A percentile compares a stretch with the other conserved stretches of the same genome.
Conservation (phyloP, 1,140 invertebrate genomes). For the Portunus trituberculatus region DNA sequence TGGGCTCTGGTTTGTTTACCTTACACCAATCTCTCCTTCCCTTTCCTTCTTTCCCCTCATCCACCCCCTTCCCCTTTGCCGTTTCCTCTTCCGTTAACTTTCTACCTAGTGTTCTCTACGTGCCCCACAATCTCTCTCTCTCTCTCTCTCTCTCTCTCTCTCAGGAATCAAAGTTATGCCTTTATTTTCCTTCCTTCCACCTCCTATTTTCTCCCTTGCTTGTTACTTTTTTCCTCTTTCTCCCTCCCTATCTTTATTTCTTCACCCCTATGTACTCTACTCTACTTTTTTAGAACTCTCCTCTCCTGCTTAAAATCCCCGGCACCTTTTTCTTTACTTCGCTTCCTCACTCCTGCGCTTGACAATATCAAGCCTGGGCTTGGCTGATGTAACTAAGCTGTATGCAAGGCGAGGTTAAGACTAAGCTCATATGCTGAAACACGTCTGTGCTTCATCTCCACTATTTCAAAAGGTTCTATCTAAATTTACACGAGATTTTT, state of each 20-base stretch:
- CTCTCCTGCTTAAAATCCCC: background rate
- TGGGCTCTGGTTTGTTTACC: background rate
- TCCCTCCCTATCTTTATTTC: background rate
- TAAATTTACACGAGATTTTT: too few species aligned
- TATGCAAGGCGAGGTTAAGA: too few species aligned
- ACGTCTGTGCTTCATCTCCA: too few species aligned
- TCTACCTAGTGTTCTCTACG: background rate
- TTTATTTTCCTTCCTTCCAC: background rate
- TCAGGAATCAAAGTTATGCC: background rate
- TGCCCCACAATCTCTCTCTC: too few species aligned
- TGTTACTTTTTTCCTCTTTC: background rate
- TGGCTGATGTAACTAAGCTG: too few species aligned
- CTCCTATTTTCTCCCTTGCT: background rate
- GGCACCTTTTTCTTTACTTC: background rate
- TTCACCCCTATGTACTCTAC: background rate
- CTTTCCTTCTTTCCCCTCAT: background rate
- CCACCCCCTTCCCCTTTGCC: background rate
- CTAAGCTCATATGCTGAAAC: too few species aligned
- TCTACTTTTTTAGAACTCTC: background rate
- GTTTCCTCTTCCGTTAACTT: background rate
- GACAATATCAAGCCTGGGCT: background rate
- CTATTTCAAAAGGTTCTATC: too few species aligned
- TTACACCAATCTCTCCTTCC: background rate
- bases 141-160: too few species aligned
- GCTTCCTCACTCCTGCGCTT: background rate